These are phyloP conservation scores for Thalassoma bifasciatum DNA, from an alignment of 2,113 vertebrate species.

Conservation along the genomic window DNA sequence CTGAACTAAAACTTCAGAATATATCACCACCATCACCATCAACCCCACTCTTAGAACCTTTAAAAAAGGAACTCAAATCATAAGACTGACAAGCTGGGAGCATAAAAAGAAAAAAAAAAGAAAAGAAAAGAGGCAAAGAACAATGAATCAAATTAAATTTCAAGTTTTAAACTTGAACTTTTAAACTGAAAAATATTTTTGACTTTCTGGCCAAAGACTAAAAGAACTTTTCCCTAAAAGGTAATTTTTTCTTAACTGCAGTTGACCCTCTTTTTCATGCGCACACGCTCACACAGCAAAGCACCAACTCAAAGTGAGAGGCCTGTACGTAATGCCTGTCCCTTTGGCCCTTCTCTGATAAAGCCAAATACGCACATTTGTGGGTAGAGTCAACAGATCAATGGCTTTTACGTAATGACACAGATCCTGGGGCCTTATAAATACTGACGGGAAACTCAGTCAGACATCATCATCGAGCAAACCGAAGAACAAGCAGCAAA, in stretches of 20 bases:
- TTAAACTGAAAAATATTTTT: too few relatives aligned
- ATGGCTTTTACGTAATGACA: constrained; percentile 66
- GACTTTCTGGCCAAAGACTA: background rate
- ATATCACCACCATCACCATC: too few relatives aligned
- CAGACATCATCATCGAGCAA: background rate
- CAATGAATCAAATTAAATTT: too few relatives aligned
- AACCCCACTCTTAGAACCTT: too few relatives aligned
- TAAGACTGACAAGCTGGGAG: too few relatives aligned
- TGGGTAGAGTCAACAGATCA: constrained; percentile 72
- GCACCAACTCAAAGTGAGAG: background rate
- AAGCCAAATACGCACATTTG: constrained; percentile 53
- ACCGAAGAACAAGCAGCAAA: constrained; percentile 16
- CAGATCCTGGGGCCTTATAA: constrained; percentile 48
- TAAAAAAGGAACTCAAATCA: too few relatives aligned
- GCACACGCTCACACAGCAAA: background rate
- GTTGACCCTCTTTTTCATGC: background rate
- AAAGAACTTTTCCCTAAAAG: background rate
- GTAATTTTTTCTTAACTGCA: background rate
- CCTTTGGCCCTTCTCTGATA: constrained; percentile 53
- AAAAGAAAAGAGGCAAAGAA: too few relatives aligned
- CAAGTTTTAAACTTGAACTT: too few relatives aligned
- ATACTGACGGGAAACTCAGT: constrained; percentile 41
- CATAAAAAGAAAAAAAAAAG: too few relatives aligned
- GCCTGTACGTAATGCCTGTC: constrained; percentile 24
- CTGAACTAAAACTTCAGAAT: too few relatives aligned